Evolutionary conservation across 2,888 invertebrate genomes (phyloP), one percentile per base, ranked within the genome.

Genomic region (Lasius fuliginosus): DNA sequence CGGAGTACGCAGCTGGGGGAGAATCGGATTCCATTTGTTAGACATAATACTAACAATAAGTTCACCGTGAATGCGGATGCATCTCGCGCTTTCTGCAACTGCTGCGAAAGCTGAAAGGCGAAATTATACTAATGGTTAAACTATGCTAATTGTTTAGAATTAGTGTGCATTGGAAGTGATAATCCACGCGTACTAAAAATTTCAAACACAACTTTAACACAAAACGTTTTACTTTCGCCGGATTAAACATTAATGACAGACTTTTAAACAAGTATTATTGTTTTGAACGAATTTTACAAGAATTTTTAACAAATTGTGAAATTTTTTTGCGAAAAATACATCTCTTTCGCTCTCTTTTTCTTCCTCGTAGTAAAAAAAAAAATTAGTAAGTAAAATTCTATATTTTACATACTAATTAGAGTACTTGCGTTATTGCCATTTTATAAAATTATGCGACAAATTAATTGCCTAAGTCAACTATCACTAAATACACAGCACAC

Each of bases 1-100:
- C 81, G 68, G 49, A 15, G 23, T 65, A 87, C 65, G 86, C 69
- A 60, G 75, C 82, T 77, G 4, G 4, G 64, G 60, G 86, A 89
- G 86, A 89, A 89, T 87, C 77, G 86, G 74, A 71, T 53, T 62
- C 84, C 79, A 77, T 53, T 53, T 23, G 23, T 23, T 74, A 84
- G 84, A 84, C 85, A 81, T 82, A 87, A 77, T 82, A 79, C 83
- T 79, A 79, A 68, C 73, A 75, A 58, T 49, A 56, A 71, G 46
- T 30, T 30, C 27, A 18, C 6, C 6, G 9, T 30, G 30, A 68
- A 56, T 23, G 23, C 49, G 46, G 60, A 69, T 33, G 23, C 4
- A 6, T 67, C n/a, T 67, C 40, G 42, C 27, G 12, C 33, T 36
- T n/a, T 53, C 23, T 18, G 36, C 71, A 71, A 60, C n/a, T 12